Evolutionary conservation across 1,140 invertebrate species (phyloP), one percentile per base, ranked within the genome.

Genomic region (Galendromus occidentalis): DNA sequence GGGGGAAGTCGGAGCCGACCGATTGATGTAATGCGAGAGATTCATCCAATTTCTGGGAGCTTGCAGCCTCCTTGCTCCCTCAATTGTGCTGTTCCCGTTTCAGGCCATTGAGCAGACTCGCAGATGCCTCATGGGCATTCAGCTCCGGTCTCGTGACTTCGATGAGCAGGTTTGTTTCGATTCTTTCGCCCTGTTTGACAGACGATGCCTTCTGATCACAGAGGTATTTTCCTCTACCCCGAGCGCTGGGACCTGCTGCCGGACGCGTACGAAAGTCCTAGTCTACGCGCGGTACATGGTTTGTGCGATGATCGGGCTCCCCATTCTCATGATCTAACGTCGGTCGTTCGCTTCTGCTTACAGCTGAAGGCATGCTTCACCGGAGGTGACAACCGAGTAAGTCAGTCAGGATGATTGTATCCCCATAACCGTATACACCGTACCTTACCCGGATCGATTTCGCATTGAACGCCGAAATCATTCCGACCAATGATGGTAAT

Each of bases 51-150:
- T 39, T 39, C 33, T 9, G 33, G 33, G 9, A n/a, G n/a, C n/a
- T n/a, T n/a, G n/a, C n/a, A n/a, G n/a, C n/a, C n/a, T n/a, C n/a
- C n/a, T n/a, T n/a, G n/a, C n/a, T n/a, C n/a, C 33, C 33, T 39
- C 33, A 39, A 39, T 39, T 39, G 33, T 39, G 4, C 9, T 9
- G 4, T 39, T 9, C 9, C 33, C 33, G 25, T 22, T 22, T 1
- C 22, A 59, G 51, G 51, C 51, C 1, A 59, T 59, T 25, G 51
- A 59, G 20, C 51, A 59, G 25, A 59, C 51, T 59, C 51, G 51
- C 12, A 25, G 33, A 25, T 59, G 51, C 9, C 51, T 59, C 51
- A 18, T 22, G 20, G 25, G 33, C 14, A 59, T 59, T 22, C 25
- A 59, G 12, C 25, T 59, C 51, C 25, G 51, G 14, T 59, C 51